Percentiles rank a stretch among this genome's conserved stretches.
Conservation (phyloP, 2,888 invertebrate species). For the Macrosiphum euphorbiae region DNA sequence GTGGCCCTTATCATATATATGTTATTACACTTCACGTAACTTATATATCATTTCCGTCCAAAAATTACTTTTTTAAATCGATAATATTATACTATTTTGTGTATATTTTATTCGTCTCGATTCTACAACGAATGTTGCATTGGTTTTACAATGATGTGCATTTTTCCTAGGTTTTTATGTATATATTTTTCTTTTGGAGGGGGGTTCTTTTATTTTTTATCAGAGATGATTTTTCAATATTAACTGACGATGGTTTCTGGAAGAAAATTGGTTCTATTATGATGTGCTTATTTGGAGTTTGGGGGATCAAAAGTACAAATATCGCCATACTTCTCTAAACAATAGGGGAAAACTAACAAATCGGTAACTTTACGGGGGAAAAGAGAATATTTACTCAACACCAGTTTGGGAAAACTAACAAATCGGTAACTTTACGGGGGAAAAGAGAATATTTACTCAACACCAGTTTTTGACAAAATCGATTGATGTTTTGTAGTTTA, state of each 20-base stretch:
- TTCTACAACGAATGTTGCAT: not conserved
- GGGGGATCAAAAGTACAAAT: not conserved
- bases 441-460: not conserved
- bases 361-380: not conserved
- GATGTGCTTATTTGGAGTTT: not conserved
- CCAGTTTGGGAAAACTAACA: too few species aligned
- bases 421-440: not conserved
- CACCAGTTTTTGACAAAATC: not conserved
- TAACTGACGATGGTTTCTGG: not conserved
- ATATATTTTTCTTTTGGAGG: not conserved
- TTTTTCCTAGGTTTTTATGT: not conserved
- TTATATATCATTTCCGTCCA: not conserved
- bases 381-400: not conserved
- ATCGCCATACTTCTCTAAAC: not conserved
- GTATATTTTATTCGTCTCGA: not conserved
- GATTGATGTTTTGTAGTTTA: not conserved
- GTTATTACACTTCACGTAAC: not conserved
- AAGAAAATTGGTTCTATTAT: not conserved
- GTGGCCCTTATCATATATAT: not conserved
- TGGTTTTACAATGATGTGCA: not conserved
- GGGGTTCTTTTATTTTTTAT: not conserved
- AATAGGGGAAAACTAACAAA: not conserved
- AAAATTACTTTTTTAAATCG: not conserved
- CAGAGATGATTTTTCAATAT: not conserved
- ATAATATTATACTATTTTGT: not conserved